phyloP scores from a whole-genome alignment of 2,888 invertebrate genomes.

The Caenorhabditis angaria region DNA sequence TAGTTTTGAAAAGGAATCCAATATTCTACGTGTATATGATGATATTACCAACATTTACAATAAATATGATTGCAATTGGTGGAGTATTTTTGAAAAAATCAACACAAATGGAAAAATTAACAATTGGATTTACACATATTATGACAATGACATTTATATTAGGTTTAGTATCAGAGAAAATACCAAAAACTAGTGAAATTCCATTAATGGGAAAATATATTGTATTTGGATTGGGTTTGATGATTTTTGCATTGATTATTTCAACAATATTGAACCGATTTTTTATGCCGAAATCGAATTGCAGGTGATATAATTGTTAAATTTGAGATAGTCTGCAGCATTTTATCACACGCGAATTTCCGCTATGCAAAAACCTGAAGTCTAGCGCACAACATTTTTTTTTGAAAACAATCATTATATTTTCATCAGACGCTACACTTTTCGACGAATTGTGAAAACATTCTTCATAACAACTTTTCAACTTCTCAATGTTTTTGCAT shows the following conservation, averaged over 20 bases:
- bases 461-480: not conserved
- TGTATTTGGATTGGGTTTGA: constrained; percentile 19
- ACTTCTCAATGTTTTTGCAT: not conserved
- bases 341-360: too few relatives aligned
- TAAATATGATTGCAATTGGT: constrained; percentile 21
- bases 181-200: constrained; percentile 21
- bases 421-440: too few relatives aligned
- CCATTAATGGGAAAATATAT: constrained; percentile 25
- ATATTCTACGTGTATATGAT: constrained; percentile 34
- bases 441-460: not conserved
- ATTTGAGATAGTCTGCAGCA: too few relatives aligned
- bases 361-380: too few relatives aligned
- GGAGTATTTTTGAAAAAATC: constrained; percentile 28
- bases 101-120: constrained; percentile 20
- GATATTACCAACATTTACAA: constrained; percentile 25
- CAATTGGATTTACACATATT: constrained; percentile 30
- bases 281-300: not conserved
- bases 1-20: constrained; percentile 17
- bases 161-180: constrained; percentile 27
- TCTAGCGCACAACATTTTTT: too few relatives aligned
- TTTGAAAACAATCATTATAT: too few relatives aligned
- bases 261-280: not conserved
- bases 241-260: constrained; percentile 24
- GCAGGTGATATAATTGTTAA: too few relatives aligned
- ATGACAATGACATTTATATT: constrained; percentile 38